These are phyloP conservation scores for Apamea epomidion DNA, from an alignment of 2,888 invertebrate genomes.

Conservation along the genomic window DNA sequence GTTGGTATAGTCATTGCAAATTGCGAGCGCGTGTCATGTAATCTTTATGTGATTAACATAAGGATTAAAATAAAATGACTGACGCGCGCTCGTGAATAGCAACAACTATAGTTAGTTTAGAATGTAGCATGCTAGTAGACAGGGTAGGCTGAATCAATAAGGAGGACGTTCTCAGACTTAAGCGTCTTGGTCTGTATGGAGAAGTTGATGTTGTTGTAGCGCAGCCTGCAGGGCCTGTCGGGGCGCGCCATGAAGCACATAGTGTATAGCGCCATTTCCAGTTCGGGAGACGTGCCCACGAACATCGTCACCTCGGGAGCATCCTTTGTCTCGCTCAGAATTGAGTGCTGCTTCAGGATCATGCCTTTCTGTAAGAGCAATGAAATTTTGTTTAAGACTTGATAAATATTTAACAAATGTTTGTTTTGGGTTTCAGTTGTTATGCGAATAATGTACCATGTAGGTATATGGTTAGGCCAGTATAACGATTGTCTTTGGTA, in stretches of 20 bases:
- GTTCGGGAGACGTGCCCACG: conserved; percentile 96
- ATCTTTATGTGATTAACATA: neutral
- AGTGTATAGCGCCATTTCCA: conserved; percentile 97
- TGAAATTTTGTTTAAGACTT: conserved; percentile 4
- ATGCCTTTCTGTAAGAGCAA: conserved; percentile 93
- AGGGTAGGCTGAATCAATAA: conserved; percentile 86
- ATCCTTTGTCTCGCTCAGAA: conserved; percentile 92
- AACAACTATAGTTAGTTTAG: neutral
- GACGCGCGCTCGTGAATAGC: neutral
- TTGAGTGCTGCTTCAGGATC: conserved; percentile 93
- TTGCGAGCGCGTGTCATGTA: neutral
- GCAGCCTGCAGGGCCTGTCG: conserved; percentile 93
- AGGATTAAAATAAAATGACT: neutral
- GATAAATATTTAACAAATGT: neutral
- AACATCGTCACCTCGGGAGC: conserved; percentile 96
- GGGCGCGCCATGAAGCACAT: conserved; percentile 96
- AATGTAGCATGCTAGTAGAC: conserved; percentile 68
- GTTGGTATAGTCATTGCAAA: neutral
- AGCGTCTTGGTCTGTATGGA: conserved; percentile 86
- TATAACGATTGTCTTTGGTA: too few species aligned
- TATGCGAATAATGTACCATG: neutral
- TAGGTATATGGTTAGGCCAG: too few species aligned
- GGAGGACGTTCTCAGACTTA: conserved; percentile 80
- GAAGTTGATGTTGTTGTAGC: conserved; percentile 83
- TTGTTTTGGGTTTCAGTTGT: neutral